phyloP scores from a whole-genome alignment of 2,888 invertebrate species.

The Ophonus ardosiacus region DNA sequence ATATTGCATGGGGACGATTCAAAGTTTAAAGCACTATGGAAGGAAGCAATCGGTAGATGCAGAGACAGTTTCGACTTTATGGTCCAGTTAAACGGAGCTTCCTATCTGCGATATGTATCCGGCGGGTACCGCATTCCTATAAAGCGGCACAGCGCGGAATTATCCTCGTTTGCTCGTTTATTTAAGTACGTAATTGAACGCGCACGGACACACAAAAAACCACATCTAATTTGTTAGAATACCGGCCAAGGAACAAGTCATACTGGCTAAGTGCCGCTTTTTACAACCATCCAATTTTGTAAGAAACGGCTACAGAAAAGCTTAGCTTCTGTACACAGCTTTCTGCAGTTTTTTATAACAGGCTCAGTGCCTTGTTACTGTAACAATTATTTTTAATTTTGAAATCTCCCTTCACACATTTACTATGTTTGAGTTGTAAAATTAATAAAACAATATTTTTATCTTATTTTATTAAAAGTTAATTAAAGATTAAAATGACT shows the following conservation, averaged over 20 bases:
- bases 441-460: too few relatives aligned
- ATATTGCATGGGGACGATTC: too few relatives aligned
- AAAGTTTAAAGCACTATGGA: constrained; percentile 58
- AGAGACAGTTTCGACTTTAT: constrained; percentile 69
- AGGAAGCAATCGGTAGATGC: constrained; percentile 69
- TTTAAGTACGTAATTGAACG: constrained; percentile 51
- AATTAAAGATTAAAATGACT: constrained; percentile 23
- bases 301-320: constrained; percentile 36
- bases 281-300: constrained; percentile 50
- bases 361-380: constrained; percentile 28
- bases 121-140: constrained; percentile 60
- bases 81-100: constrained; percentile 68
- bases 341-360: neutral
- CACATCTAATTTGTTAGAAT: constrained; percentile 55
- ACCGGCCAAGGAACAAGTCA: constrained; percentile 43
- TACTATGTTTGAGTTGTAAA: too few relatives aligned
- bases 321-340: constrained; percentile 12
- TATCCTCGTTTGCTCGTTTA: constrained; percentile 52
- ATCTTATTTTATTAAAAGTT: constrained; percentile 11
- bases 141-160: constrained; percentile 32
- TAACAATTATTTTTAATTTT: constrained; percentile 38
- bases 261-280: constrained; percentile 40
- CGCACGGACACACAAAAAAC: constrained; percentile 51
- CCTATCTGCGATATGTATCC: constrained; percentile 68
- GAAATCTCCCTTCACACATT: neutral